phyloP scores from a whole-genome alignment of 2,797 vertebrate species.

The Scarus forsteni region DNA sequence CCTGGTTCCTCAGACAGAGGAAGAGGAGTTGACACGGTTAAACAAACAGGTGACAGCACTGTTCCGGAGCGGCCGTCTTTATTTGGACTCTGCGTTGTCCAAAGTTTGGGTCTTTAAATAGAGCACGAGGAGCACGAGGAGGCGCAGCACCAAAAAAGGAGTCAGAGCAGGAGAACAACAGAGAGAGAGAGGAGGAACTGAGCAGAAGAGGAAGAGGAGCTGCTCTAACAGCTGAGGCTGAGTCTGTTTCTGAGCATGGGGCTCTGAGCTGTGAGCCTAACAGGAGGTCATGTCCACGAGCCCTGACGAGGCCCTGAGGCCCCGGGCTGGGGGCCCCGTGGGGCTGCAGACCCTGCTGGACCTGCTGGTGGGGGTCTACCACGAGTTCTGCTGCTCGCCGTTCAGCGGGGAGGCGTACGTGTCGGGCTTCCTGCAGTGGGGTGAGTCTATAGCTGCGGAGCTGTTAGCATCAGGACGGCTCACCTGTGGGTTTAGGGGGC shows the following conservation, averaged over 20 bases:
- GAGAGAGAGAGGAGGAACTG: constrained; percentile 18
- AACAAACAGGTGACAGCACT: background rate
- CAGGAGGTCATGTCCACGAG: constrained; percentile 83
- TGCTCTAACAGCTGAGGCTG: no score
- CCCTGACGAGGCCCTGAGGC: constrained; percentile 65
- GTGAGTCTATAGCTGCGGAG: constrained; percentile 73
- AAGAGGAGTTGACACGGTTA: constrained; percentile 19
- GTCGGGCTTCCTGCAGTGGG: constrained; percentile 87
- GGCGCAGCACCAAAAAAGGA: constrained; percentile 79
- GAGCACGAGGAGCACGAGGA: constrained; percentile 34
- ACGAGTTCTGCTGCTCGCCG: constrained; percentile 85
- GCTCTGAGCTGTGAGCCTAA: no score
- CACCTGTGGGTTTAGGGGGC: no score
- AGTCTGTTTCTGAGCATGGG: no score
- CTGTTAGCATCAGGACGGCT: no score
- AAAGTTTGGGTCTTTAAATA: constrained; percentile 38
- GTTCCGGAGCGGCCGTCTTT: background rate
- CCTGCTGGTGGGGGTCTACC: constrained; percentile 88
- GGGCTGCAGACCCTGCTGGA: constrained; percentile 89
- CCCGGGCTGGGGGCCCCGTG: constrained; percentile 73
- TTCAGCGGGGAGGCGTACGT: constrained; percentile 86
- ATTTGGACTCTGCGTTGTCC: constrained; percentile 12
- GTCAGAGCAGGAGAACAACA: constrained; percentile 60
- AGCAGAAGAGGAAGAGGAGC: constrained; percentile 3
- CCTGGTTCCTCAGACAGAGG: constrained; percentile 36